Conservation (phyloP, 2,797 vertebrate species). For the Scolopax bukidnonensis region DNA sequence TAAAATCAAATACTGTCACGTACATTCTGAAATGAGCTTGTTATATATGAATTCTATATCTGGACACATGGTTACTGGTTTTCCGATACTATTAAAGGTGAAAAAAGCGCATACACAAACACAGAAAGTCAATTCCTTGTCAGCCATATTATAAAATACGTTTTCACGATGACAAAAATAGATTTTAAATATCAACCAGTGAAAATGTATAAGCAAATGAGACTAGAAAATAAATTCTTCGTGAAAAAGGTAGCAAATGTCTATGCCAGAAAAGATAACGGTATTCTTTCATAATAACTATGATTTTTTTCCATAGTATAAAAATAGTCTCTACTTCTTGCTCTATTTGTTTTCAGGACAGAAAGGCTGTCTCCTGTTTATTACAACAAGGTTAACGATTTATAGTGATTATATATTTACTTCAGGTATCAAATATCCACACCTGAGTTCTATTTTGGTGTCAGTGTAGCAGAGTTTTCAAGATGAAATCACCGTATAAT, state of each 20-base stretch:
- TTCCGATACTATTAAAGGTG: neutral
- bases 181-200: neutral
- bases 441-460: neutral
- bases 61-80: neutral
- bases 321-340: neutral
- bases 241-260: neutral
- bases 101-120: neutral
- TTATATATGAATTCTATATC: neutral
- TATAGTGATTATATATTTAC: neutral
- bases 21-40: neutral
- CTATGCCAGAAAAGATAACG: neutral
- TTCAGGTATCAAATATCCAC: neutral
- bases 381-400: neutral
- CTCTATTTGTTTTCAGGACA: neutral
- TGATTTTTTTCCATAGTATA: neutral
- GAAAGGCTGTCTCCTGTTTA: neutral
- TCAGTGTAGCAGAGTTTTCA: neutral
- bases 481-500: neutral
- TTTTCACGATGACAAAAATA: neutral
- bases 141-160: neutral
- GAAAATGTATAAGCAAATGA: neutral
- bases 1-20: neutral
- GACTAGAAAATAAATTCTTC: neutral
- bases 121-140: neutral
- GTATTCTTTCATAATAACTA: neutral